A percentile compares a stretch with the other conserved stretches of the same genome.
Conservation (phyloP, 2,113 vertebrate genomes). For the Erythrolamprus reginae region DNA sequence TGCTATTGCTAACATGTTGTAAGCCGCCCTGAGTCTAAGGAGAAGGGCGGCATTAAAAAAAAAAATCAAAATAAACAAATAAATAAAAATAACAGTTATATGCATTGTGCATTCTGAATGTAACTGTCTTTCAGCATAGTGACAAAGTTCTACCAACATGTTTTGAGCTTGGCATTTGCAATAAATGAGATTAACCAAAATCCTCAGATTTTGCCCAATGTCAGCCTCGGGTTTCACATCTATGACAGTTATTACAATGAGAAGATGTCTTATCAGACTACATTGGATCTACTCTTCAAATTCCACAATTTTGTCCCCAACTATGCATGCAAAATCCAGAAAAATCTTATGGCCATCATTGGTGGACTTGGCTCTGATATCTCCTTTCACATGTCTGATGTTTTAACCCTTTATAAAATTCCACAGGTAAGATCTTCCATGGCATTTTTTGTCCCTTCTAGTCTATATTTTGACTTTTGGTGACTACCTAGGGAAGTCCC, state of each 20-base stretch:
- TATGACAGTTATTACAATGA: background rate
- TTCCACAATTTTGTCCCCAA: background rate
- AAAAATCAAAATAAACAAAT: no score
- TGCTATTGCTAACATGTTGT: no score
- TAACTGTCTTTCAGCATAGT: background rate
- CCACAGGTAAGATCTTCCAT: background rate
- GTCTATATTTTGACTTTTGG: background rate
- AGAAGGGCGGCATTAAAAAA: no score
- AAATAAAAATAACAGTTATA: background rate
- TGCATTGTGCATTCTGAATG: background rate
- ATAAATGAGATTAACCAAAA: background rate
- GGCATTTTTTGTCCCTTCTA: background rate
- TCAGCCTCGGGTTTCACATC: background rate
- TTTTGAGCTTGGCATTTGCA: background rate
- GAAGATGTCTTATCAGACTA: background rate
- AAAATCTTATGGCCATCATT: background rate
- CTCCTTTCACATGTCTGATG: background rate
- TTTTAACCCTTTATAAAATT: background rate
- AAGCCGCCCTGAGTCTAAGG: no score
- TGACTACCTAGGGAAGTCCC: background rate
- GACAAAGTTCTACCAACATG: background rate
- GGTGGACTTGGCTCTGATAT: background rate
- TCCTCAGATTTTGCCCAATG: background rate
- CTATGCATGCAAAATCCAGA: background rate
- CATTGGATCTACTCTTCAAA: background rate